Base-by-base conservation (phyloP, 1,140 invertebrate genomes). In the Macrostomum lignano region DNA sequence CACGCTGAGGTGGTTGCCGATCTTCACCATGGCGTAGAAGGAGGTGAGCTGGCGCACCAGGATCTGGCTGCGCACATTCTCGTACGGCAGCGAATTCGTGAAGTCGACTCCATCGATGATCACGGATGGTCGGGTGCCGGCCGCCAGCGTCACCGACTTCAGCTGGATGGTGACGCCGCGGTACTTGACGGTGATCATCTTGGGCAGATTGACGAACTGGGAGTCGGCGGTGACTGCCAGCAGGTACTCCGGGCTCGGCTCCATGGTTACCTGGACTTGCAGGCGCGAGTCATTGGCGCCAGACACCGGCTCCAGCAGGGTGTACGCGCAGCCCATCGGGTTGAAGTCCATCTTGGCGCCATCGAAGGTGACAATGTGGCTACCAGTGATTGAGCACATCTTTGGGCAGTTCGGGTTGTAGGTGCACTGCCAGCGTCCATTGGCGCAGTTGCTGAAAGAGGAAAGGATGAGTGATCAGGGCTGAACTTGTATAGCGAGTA, bases 271-370 rank as follows among this genome's bases (percentile, higher is more conserved):
- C 7, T 15, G 3, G 7, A 28, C 26, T 15, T 28, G 14, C 14
- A 17, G 14, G 14, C 26, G 14, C 3, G 14, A 13, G 17, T 28
- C 26, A 5, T 13, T 4, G 17, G 14, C 17, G 4, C 3, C 17
- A 13, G 9, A 3, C 4, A 17, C 3, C 3, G 26, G 26, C 36
- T 40, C 26, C 14, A 43, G 38, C 7, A 42, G 23, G 30, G 28
- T 22, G 14, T 43, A 43, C 0, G 28, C 17, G 24, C 42, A 43
- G 7, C 30, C 6, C 3, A 71, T 68, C 2, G 36, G 33, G 23
- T 42, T 37, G 19, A 43, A 41, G 14, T 39, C 36, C 31, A 39
- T 42, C 7, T 28, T 25, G 1, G 36, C 29, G 9, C 38, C 40
- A 29, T 43, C 42, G 29, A 43, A 43, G 11, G 42, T 43, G 4